Conservation (phyloP, 2,888 invertebrate species). For the Himalopsyche anomala region DNA sequence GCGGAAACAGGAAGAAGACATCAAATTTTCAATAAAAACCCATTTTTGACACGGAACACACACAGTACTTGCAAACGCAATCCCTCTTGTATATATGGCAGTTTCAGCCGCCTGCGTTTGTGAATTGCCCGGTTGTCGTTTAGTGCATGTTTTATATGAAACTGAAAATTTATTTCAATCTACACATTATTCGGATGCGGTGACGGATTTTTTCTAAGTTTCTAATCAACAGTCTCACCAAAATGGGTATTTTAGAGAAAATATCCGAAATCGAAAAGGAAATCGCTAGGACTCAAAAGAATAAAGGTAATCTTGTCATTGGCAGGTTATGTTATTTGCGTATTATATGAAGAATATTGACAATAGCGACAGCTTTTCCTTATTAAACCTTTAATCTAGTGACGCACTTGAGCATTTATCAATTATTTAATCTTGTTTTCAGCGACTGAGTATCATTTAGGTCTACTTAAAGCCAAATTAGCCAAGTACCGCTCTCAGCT, state of each 20-base stretch:
- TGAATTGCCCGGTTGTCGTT: not conserved
- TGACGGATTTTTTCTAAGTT: constrained; percentile 44
- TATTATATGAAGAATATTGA: constrained; percentile 39
- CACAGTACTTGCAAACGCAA: no score
- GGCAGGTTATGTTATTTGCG: constrained; percentile 40
- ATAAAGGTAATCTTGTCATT: constrained; percentile 86
- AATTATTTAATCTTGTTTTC: constrained; percentile 68
- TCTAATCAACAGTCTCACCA: not conserved
- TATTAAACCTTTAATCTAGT: constrained; percentile 26
- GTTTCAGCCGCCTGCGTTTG: no score
- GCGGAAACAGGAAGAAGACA: no score
- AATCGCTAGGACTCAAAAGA: constrained; percentile 98
- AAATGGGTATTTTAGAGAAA: constrained; percentile 99
- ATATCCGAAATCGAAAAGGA: constrained; percentile 99
- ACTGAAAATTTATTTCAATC: not conserved
- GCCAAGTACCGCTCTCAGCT: constrained; percentile 97
- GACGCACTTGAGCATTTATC: constrained; percentile 44
- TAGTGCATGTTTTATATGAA: constrained; percentile 14
- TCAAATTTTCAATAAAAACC: no score
- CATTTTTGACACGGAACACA: no score
- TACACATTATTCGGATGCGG: constrained; percentile 52
- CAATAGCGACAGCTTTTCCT: not conserved
- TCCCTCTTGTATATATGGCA: no score
- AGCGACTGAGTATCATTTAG: constrained; percentile 99
- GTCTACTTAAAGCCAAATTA: constrained; percentile 96